Percentiles rank a stretch among this genome's conserved stretches.
Conservation (phyloP, 2,888 invertebrate genomes). For the Drosophila austrosaltans region DNA sequence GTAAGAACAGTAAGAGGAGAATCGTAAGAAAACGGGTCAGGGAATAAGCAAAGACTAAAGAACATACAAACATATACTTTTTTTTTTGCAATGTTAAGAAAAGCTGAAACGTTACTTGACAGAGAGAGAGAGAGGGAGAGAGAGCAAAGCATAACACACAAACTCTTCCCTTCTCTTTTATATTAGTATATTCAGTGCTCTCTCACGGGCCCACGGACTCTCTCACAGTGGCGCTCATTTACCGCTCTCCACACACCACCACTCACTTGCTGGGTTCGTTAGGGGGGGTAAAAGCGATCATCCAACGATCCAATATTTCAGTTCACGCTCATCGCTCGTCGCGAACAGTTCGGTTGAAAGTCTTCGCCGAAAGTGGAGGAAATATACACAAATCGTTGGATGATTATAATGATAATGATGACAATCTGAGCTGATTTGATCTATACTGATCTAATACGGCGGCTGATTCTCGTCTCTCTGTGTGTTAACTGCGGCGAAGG, state of each 20-base stretch:
- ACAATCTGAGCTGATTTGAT: conserved; percentile 63
- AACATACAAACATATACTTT: background rate
- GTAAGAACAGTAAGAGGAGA: background rate
- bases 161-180: conserved; percentile 1
- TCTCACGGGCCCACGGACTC: background rate
- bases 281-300: conserved; percentile 5
- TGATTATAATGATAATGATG: conserved; percentile 49
- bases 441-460: conserved; percentile 15
- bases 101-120: background rate
- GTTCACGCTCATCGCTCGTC: conserved; percentile 61
- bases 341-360: conserved; percentile 51
- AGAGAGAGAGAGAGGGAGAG: background rate
- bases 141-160: background rate
- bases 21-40: conserved; percentile 7
- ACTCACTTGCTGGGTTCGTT: background rate
- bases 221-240: background rate
- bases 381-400: conserved; percentile 36
- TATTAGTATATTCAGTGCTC: background rate
- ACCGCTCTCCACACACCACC: conserved; percentile 1
- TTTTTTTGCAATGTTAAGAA: background rate
- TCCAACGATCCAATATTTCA: conserved; percentile 21
- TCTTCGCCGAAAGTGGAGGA: conserved; percentile 63
- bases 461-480: conserved; percentile 25
- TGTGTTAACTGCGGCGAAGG: conserved; percentile 61
- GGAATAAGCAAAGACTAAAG: background rate